Evolutionary conservation across 2,113 vertebrate species (phyloP), one percentile per base, ranked within the genome.

Genomic region (Pomatostomus ruficeps): DNA sequence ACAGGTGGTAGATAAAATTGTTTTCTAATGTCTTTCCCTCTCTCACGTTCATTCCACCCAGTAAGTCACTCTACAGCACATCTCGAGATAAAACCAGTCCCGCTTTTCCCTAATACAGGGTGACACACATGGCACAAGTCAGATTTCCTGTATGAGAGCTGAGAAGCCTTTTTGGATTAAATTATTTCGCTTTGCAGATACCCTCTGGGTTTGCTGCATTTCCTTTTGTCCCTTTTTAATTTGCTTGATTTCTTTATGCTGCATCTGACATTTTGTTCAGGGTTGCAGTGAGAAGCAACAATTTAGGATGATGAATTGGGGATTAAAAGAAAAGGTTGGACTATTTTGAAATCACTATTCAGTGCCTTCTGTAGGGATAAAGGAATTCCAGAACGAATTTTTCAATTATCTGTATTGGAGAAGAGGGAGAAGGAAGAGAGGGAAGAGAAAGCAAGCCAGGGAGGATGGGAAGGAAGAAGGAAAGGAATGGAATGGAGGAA

Each of bases 221-320:
- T 79, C 16, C 84, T 88, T 94, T 88, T 52, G 67, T 78, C 52
- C 78, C 35, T 59, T 91, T 94, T 89, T 72, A 59, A 77, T 92
- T 80, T 93, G 40, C 82, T 93, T 86, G 91, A 82, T 81, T 91
- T 95, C 89, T 94, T 80, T 93, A 55, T 72, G 75, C 59, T 74
- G 38, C 3, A 1, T 49, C 88, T 89, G 80, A 85, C 91, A 90
- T 92, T 96, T 93, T 95, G 82, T 87, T 95, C 95, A 35, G 74
- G 76, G 89, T 40, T 92, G 43, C 75, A 83, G 45, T 14, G 35
- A 96, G 49, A 63, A 95, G 75, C 83, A 95, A 95, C 78, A 94
- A 84, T 84, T 95, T 91, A 93, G 48, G 51, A 92, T 94, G 87
- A 71, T 97, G 90, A 96, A 95, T 95, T 96, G 95, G 86, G 93